Conservation (phyloP, 2,113 vertebrate species). For the Polyodon spathula region DNA sequence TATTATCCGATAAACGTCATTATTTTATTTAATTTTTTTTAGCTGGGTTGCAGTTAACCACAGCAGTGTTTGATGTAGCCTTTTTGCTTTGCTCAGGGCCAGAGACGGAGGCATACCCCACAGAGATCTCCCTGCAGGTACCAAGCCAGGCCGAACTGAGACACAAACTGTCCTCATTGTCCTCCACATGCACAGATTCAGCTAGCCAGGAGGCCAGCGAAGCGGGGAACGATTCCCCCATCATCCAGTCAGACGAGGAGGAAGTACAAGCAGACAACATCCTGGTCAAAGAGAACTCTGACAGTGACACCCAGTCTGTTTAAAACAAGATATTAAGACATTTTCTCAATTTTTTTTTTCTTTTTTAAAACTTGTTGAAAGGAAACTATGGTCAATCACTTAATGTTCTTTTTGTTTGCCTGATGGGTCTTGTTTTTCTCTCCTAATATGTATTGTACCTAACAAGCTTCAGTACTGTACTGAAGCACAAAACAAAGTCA, state of each 20-base stretch:
- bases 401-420: too few species aligned
- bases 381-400: too few species aligned
- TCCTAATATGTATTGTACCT: not conserved
- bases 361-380: too few species aligned
- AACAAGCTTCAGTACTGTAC: not conserved
- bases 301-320: constrained; percentile 65
- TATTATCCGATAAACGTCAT: too few species aligned
- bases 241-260: constrained; percentile 69
- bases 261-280: constrained; percentile 68
- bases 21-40: too few species aligned
- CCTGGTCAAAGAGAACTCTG: constrained; percentile 44
- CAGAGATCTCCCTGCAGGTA: constrained; percentile 73
- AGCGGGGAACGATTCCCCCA: constrained; percentile 57
- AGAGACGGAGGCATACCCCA: constrained; percentile 50
- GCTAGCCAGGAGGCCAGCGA: constrained; percentile 61
- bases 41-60: too few species aligned
- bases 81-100: constrained; percentile 46
- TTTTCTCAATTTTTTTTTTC: too few species aligned
- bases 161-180: constrained; percentile 64
- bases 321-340: constrained; percentile 16
- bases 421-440: too few species aligned
- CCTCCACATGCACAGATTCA: constrained; percentile 60
- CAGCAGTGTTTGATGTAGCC: too few species aligned
- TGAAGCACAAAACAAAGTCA: not conserved
- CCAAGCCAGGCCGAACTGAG: constrained; percentile 61